Percentiles rank a stretch among this genome's conserved stretches.
Evolutionary conservation across 2,113 vertebrate genomes (phyloP).

Genomic region (Cololabis saira): DNA sequence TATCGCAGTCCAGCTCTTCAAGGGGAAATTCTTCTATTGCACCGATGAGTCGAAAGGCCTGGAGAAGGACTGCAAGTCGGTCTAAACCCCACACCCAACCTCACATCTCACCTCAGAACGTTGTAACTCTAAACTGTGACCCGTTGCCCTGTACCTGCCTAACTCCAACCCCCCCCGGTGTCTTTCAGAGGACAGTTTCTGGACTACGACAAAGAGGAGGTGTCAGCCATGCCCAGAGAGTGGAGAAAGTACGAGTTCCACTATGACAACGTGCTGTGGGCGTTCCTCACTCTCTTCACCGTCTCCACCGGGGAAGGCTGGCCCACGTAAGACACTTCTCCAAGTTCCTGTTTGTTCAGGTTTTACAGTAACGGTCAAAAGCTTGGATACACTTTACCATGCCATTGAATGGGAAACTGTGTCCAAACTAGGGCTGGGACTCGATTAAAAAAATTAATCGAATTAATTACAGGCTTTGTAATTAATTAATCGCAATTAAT

Average conservation of each 20-base stretch:
- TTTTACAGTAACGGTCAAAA: too few species aligned
- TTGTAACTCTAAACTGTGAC: background rate
- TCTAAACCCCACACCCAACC: background rate
- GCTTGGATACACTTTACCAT: too few species aligned
- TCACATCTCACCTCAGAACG: background rate
- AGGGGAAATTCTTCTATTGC: constrained; percentile 97
- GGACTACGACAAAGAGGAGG: constrained; percentile 91
- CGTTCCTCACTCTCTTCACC: constrained; percentile 94
- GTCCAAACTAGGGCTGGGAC: too few species aligned
- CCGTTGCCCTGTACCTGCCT: background rate
- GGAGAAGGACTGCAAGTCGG: constrained; percentile 95
- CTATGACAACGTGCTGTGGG: constrained; percentile 98
- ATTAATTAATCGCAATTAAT: too few species aligned
- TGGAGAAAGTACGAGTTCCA: constrained; percentile 98
- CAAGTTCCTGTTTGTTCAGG: too few species aligned
- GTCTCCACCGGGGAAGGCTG: constrained; percentile 97
- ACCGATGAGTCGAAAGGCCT: constrained; percentile 95
- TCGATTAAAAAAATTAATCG: too few species aligned
- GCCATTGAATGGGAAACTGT: too few species aligned
- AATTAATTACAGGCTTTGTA: too few species aligned
- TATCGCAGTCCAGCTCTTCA: constrained; percentile 97
- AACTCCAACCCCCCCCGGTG: background rate
- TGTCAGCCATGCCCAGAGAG: constrained; percentile 89
- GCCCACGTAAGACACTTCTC: constrained; percentile 87
- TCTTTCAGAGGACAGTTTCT: constrained; percentile 90